phyloP scores from a whole-genome alignment of 2,888 invertebrate genomes.

The Dasysyrphus albostriatus region DNA sequence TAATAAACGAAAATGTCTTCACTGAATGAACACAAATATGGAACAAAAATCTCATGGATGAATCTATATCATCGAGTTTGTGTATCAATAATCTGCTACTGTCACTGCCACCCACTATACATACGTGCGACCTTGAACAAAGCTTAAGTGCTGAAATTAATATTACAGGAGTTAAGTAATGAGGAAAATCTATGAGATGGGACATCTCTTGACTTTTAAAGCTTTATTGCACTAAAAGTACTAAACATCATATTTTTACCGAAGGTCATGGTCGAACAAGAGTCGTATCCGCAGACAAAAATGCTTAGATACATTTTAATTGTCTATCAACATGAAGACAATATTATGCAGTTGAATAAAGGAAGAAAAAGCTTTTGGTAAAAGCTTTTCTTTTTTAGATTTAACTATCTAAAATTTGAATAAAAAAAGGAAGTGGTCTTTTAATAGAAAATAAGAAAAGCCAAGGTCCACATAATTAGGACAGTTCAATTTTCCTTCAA shows the following conservation, averaged over 20 bases:
- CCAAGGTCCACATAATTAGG: background rate
- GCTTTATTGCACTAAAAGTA: slow-evolving; percentile 33
- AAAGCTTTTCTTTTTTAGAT: slow-evolving; percentile 1
- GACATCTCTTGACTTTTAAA: slow-evolving; percentile 36
- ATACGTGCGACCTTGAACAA: slow-evolving; percentile 35
- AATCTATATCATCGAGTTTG: slow-evolving; percentile 34
- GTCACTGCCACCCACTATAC: slow-evolving; percentile 3
- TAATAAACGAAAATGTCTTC: background rate
- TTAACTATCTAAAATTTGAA: background rate
- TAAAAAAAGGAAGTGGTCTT: background rate
- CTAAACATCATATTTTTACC: slow-evolving; percentile 30
- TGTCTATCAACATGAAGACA: slow-evolving; percentile 58
- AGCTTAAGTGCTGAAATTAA: slow-evolving; percentile 28
- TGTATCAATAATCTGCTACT: background rate
- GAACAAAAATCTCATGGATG: slow-evolving; percentile 37
- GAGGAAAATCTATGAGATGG: slow-evolving; percentile 35
- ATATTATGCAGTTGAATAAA: background rate
- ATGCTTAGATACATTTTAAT: slow-evolving; percentile 31
- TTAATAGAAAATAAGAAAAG: background rate
- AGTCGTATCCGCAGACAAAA: slow-evolving; percentile 16
- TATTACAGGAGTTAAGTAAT: slow-evolving; percentile 34
- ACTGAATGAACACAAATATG: slow-evolving; percentile 6
- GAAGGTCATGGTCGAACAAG: slow-evolving; percentile 55
- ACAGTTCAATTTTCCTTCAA: background rate
- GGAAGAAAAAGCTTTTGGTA: slow-evolving; percentile 19